phyloP scores from a whole-genome alignment of 2,797 vertebrate species.

The Propithecus deckenii region DNA sequence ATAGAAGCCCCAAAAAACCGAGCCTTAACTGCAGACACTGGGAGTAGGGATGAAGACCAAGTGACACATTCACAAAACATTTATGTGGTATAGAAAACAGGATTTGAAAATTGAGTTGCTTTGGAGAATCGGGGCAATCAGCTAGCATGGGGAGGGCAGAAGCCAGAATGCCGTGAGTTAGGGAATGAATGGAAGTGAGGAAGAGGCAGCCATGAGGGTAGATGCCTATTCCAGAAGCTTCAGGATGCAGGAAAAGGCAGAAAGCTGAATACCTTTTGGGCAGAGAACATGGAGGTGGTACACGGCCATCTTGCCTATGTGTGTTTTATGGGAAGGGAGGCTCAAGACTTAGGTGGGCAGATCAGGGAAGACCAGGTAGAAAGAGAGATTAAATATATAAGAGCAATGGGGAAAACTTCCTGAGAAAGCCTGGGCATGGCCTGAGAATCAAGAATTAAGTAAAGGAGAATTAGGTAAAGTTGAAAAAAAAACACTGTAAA shows the following conservation, averaged over 20 bases:
- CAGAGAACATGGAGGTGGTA: fast-evolving
- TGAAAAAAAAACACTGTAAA: background rate
- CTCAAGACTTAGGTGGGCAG: background rate
- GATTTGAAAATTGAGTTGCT: background rate
- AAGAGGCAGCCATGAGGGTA: background rate
- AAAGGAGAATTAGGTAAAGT: background rate
- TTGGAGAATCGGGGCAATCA: background rate
- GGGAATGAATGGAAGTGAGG: background rate
- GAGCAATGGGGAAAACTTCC: background rate
- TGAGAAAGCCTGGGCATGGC: background rate
- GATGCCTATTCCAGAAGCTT: background rate
- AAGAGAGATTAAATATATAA: background rate
- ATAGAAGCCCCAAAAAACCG: background rate
- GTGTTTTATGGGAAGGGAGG: background rate
- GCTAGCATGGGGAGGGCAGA: background rate
- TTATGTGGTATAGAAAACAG: background rate
- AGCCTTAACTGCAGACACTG: background rate
- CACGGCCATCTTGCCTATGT: background rate
- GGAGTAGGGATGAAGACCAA: background rate
- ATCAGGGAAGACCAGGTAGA: background rate
- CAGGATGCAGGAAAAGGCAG: background rate
- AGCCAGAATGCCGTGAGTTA: background rate
- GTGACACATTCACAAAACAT: background rate
- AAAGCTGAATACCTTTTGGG: background rate
- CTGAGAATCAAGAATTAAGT: background rate